Conservation (phyloP, 2,797 vertebrate genomes). For the Ctenopoma kingsleyae region DNA sequence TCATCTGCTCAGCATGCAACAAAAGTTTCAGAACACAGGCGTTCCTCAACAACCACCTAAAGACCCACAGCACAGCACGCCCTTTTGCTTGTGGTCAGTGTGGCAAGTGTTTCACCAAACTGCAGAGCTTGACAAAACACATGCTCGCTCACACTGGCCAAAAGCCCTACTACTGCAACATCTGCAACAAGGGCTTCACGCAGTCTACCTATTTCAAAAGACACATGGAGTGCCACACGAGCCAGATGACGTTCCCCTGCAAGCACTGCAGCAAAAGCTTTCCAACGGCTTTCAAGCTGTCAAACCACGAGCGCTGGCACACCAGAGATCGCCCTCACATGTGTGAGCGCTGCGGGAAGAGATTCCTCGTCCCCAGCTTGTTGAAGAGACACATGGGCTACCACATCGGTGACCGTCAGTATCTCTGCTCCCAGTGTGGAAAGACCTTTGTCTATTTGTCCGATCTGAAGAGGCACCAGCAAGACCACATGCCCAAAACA, state of each 20-base stretch:
- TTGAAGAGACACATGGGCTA: conserved; percentile 84
- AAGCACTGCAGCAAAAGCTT: conserved; percentile 82
- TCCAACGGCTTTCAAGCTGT: conserved; percentile 82
- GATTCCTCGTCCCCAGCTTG: conserved; percentile 80
- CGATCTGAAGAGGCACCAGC: conserved; percentile 81
- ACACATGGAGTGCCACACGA: conserved; percentile 84
- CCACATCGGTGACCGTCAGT: conserved; percentile 80
- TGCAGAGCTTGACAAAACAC: conserved; percentile 82
- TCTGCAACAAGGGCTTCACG: conserved; percentile 82
- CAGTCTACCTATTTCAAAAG: conserved; percentile 82
- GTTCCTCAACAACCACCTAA: conserved; percentile 85
- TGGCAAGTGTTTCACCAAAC: conserved; percentile 83
- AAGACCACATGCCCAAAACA: conserved; percentile 78
- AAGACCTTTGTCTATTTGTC: conserved; percentile 82
- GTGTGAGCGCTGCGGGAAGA: conserved; percentile 84
- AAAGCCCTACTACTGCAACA: conserved; percentile 82
- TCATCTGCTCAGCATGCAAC: conserved; percentile 82
- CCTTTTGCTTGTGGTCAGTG: conserved; percentile 84
- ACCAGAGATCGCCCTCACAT: conserved; percentile 84
- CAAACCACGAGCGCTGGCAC: conserved; percentile 85
- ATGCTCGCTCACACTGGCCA: conserved; percentile 84
- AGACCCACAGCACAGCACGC: conserved; percentile 81
- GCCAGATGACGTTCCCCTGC: conserved; percentile 81
- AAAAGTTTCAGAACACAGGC: conserved; percentile 84
- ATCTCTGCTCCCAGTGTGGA: conserved; percentile 82